Evolutionary conservation across 2,797 vertebrate species (phyloP).

Genomic region (Gymnocypris eckloni): DNA sequence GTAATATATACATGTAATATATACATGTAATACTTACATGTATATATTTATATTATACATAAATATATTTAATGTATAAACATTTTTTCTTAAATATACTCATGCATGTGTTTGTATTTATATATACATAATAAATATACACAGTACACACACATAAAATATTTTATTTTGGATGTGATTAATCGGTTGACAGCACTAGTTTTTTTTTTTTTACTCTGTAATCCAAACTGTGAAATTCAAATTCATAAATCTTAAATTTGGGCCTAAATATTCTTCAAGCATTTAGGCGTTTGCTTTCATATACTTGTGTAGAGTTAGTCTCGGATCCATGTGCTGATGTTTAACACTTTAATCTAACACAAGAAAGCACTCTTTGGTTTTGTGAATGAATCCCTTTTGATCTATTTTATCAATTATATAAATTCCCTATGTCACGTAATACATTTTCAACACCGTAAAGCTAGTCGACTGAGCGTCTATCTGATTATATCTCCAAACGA

Average conservation of each 20-base stretch:
- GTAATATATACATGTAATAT: too few relatives aligned
- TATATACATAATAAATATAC: too few relatives aligned
- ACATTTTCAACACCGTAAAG: constrained; percentile 54
- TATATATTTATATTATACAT: too few relatives aligned
- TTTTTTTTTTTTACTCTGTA: too few relatives aligned
- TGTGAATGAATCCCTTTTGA: constrained; percentile 60
- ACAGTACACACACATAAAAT: too few relatives aligned
- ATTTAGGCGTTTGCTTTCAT: too few relatives aligned
- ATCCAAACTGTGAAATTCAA: background rate
- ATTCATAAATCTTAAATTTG: background rate
- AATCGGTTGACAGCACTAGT: too few relatives aligned
- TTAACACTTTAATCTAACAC: constrained; percentile 29
- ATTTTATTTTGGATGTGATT: too few relatives aligned
- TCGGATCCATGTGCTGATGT: background rate
- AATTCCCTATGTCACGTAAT: constrained; percentile 26
- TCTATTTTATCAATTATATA: background rate
- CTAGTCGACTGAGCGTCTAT: background rate
- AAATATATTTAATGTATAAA: too few relatives aligned
- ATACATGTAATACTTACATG: too few relatives aligned
- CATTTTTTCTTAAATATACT: too few relatives aligned
- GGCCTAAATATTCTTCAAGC: background rate
- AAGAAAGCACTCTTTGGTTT: constrained; percentile 73
- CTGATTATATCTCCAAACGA: background rate
- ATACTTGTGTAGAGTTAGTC: background rate
- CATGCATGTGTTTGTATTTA: too few relatives aligned